Evolutionary conservation across 1,140 invertebrate species (phyloP).

Genomic region (Anoplolepis gracilipes): DNA sequence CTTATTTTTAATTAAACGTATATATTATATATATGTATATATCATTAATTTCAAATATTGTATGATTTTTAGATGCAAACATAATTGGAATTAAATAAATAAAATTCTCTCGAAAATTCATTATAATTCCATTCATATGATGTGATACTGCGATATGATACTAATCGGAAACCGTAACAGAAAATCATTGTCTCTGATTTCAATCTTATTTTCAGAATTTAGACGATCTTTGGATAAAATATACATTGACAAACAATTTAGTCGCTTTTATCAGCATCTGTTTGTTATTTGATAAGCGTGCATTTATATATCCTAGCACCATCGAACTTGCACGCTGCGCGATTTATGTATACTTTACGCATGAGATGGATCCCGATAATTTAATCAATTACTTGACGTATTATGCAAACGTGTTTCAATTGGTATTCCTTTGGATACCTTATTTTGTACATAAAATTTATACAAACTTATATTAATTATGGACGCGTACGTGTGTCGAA

Average conservation of each 20-base stretch:
- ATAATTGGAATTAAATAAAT: too few species aligned
- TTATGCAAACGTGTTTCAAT: conserved; percentile 63
- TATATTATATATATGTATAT: too few species aligned
- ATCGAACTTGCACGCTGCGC: conserved; percentile 87
- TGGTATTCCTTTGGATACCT: conserved; percentile 67
- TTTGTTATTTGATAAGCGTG: conserved; percentile 88
- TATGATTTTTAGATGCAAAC: too few species aligned
- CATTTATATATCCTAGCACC: conserved; percentile 81
- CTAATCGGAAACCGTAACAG: neutral
- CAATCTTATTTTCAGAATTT: conserved; percentile 86
- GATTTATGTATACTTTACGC: conserved; percentile 39
- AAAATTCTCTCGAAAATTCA: neutral
- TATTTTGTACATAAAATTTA: conserved; percentile 35
- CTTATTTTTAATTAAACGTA: too few species aligned
- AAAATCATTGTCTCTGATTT: neutral
- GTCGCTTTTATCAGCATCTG: conserved; percentile 90
- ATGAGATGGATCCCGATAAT: neutral
- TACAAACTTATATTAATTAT: neutral
- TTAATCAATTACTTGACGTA: conserved; percentile 48
- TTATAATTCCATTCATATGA: neutral
- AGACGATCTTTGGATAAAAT: conserved; percentile 86
- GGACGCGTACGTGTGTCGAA: neutral
- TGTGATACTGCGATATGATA: neutral
- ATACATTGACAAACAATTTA: conserved; percentile 88
- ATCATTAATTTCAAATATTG: too few species aligned